Percentiles rank a stretch among this genome's conserved stretches.
Evolutionary conservation across 2,113 vertebrate species (phyloP).

Genomic region (Sinocyclocheilus rhinocerous): DNA sequence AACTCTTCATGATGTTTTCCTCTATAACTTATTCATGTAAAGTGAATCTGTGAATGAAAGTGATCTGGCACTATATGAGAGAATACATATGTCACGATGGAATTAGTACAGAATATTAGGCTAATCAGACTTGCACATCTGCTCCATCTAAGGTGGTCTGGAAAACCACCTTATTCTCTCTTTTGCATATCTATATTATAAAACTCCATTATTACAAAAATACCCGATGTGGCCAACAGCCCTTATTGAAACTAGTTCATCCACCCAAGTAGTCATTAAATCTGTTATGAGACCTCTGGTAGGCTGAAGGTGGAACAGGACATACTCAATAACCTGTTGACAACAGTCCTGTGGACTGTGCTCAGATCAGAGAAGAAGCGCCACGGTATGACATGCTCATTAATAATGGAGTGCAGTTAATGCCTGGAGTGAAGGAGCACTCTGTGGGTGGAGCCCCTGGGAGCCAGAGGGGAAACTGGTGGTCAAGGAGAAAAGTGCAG

Average conservation of each 20-base stretch:
- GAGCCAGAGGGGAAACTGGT: conserved; percentile 34
- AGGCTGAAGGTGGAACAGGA: conserved; percentile 50
- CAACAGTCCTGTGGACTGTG: conserved; percentile 60
- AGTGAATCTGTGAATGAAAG: not conserved
- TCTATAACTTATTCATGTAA: not conserved
- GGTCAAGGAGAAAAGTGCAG: conserved; percentile 55
- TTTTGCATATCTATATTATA: not conserved
- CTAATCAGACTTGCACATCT: not conserved
- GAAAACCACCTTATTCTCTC: not conserved
- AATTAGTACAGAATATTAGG: conserved; percentile 35
- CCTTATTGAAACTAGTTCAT: conserved; percentile 28
- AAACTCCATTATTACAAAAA: not conserved
- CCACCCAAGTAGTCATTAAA: not conserved
- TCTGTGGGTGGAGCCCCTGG: conserved; percentile 53
- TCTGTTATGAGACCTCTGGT: conserved; percentile 5
- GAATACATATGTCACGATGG: conserved; percentile 36
- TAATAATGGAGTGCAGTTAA: conserved; percentile 69
- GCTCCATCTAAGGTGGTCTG: not conserved
- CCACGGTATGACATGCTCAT: conserved; percentile 61
- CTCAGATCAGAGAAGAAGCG: conserved; percentile 55
- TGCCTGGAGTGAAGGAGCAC: conserved; percentile 56
- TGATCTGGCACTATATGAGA: conserved; percentile 16
- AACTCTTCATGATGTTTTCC: conserved; percentile 20
- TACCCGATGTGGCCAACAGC: not conserved
- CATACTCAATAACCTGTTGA: conserved; percentile 60